Percentiles rank a stretch among this genome's conserved stretches.
Conservation (phyloP, 2,888 invertebrate species). For the Sipunculus nudus region DNA sequence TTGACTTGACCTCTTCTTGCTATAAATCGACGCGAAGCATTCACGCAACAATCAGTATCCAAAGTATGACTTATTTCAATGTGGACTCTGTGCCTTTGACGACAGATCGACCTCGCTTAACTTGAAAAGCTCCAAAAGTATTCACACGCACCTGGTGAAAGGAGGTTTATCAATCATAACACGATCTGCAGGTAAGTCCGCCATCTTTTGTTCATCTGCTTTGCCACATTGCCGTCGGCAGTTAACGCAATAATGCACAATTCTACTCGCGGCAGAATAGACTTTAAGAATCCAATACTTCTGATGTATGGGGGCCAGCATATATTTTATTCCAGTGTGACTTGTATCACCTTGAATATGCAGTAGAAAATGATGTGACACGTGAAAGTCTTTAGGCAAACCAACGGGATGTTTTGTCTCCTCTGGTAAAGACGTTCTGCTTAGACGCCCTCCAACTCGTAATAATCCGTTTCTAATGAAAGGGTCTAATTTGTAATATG, state of each 20-base stretch:
- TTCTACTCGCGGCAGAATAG: too few relatives aligned
- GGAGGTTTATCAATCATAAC: not conserved
- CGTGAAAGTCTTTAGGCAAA: too few relatives aligned
- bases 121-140: too few relatives aligned
- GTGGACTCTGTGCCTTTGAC: not conserved
- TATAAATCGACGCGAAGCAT: constrained; percentile 4
- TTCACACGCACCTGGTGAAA: not conserved
- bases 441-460: too few relatives aligned
- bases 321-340: not conserved
- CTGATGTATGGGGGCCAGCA: not conserved
- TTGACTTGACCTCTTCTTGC: not conserved
- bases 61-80: not conserved
- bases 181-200: constrained; percentile 1
- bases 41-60: constrained; percentile 5
- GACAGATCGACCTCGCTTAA: not conserved
- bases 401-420: not conserved
- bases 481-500: too few relatives aligned
- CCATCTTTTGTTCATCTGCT: too few relatives aligned
- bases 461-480: too few relatives aligned
- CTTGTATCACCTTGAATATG: too few relatives aligned
- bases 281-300: constrained; percentile 4
- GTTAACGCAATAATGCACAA: too few relatives aligned
- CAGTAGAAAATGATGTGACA: too few relatives aligned
- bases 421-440: too few relatives aligned
- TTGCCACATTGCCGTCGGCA: too few relatives aligned